Conservation (phyloP, 1,140 invertebrate species). For the Nymphalis io region DNA sequence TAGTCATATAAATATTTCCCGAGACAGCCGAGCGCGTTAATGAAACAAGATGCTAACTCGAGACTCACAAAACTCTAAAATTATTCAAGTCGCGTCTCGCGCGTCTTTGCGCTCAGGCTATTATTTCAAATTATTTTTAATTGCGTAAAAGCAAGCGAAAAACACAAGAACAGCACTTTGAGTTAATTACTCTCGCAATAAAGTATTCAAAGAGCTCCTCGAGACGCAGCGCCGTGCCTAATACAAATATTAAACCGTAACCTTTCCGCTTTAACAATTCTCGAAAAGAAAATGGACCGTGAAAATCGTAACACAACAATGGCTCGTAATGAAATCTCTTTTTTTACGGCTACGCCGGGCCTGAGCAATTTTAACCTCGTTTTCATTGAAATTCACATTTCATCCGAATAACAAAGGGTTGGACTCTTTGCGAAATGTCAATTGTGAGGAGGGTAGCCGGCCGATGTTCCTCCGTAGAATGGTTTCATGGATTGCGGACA, state of each 20-base stretch:
- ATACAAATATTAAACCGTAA: slow-evolving; percentile 67
- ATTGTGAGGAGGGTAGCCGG: slow-evolving; percentile 67
- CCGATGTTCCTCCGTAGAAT: slow-evolving; percentile 48
- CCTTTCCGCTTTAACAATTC: slow-evolving; percentile 63
- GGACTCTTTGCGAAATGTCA: slow-evolving; percentile 70
- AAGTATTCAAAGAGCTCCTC: slow-evolving; percentile 61
- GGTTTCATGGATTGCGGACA: slow-evolving; percentile 43
- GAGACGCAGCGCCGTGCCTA: slow-evolving; percentile 53
- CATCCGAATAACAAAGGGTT: slow-evolving; percentile 73
- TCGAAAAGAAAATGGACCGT: slow-evolving; percentile 68
- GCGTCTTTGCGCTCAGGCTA: slow-evolving; percentile 63
- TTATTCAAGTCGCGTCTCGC: slow-evolving; percentile 63
- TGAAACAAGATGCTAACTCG: slow-evolving; percentile 76
- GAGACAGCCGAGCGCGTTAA: slow-evolving; percentile 62
- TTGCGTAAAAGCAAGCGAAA: slow-evolving; percentile 74
- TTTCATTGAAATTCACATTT: slow-evolving; percentile 77
- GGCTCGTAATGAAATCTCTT: slow-evolving; percentile 74
- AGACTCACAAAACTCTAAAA: slow-evolving; percentile 62
- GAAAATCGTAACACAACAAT: slow-evolving; percentile 75
- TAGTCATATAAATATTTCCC: slow-evolving; percentile 65
- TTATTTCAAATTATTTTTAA: slow-evolving; percentile 80
- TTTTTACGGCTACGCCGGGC: slow-evolving; percentile 64
- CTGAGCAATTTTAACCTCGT: slow-evolving; percentile 73
- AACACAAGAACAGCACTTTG: slow-evolving; percentile 64
- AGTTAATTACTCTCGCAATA: slow-evolving; percentile 66